A percentile compares a stretch with the other conserved stretches of the same genome.
Conservation (phyloP, 2,113 vertebrate species). For the Aleadryas rufinucha region DNA sequence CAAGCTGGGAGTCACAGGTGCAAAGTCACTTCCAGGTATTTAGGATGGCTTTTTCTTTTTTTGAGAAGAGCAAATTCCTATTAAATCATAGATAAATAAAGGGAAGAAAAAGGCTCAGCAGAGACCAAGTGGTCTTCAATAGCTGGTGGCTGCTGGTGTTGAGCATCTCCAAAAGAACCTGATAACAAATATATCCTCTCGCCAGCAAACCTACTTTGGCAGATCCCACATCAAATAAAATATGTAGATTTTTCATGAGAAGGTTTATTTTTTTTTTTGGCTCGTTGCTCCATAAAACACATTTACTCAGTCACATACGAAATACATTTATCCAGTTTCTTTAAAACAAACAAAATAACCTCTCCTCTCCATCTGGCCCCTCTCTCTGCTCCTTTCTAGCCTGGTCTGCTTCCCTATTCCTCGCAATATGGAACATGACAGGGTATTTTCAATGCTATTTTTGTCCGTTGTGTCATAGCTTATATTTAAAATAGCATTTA, state of each 20-base stretch:
- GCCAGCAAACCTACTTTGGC: constrained; percentile 10
- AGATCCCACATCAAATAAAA: background rate
- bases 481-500: constrained; percentile 74
- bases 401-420: constrained; percentile 62
- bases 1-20: background rate
- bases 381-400: constrained; percentile 59
- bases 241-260: background rate
- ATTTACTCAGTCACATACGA: constrained; percentile 25
- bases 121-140: background rate
- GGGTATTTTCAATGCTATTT: constrained; percentile 74
- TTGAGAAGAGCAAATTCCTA: background rate
- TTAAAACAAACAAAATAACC: constrained; percentile 62
- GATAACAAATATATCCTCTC: background rate
- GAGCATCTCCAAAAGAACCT: background rate
- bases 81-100: background rate
- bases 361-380: constrained; percentile 57
- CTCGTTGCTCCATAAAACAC: background rate
- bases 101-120: background rate
- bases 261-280: background rate
- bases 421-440: constrained; percentile 72
- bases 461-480: constrained; percentile 66
- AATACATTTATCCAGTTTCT: constrained; percentile 31
- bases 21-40: background rate
- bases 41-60: background rate
- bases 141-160: background rate